Base-by-base conservation (phyloP, 2,797 vertebrate species). In the Choloepus didactylus region DNA sequence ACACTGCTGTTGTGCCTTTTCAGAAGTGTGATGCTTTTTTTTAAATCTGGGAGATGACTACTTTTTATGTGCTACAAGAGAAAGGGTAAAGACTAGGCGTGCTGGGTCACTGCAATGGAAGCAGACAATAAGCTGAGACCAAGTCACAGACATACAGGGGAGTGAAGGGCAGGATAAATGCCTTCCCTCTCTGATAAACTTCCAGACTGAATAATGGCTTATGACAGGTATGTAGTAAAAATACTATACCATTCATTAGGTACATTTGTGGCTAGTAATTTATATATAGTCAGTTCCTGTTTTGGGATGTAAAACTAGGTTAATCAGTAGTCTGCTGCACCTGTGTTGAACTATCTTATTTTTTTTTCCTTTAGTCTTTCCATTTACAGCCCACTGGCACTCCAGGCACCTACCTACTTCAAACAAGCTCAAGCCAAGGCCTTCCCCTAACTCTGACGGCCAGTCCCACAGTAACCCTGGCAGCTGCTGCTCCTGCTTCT, bases 361-460 rank as follows among this genome's bases (percentile, higher is more conserved):
- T 72, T 84, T 91, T 97, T 95, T 97, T 77, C 81, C 62, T 94
- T 5, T 64, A 99, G 99, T 99, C 99, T 66, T 99, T 99, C 97
- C 99, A 99, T 96, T 98, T 99, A 82, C 99, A 99, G 98, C 99
- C 99, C 0, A 99, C 99, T 9, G 99, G 99, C 92, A 99, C 99
- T 12, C 99, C 99, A 9, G 99, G 99, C 44, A 99, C 99, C 10
- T 99, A 99, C 97, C 99, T 99, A 95, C 99, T 99, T 89, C 99
- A 99, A 97, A 99, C 99, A 0, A 98, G 99, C 86, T 99, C 99
- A 87, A 99, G 98, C 98, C 99, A 99, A 98, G 99, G 99, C 72
- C 99, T 99, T 38, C 99, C 99, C 1, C 98, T 99, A 56, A 99
- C 99, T 0, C 97, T 99, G 91, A 98, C 99, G 0, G 96, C 99